Evolutionary conservation across 2,888 invertebrate species (phyloP).

Genomic region (Phragmatobia fuliginosa): DNA sequence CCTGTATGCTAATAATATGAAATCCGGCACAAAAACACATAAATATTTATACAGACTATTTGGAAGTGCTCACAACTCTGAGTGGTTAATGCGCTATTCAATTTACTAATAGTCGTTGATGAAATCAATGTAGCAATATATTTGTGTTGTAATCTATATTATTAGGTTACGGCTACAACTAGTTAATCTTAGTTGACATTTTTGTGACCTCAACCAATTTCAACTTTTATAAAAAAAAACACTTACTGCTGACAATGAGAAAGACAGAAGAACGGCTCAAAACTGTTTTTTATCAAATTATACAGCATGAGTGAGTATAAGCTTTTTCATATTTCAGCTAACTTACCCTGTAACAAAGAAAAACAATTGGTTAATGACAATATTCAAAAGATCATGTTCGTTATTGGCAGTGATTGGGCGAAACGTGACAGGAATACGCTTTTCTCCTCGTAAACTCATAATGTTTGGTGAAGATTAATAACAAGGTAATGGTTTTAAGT

Average conservation of each 20-base stretch:
- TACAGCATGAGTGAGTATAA: neutral
- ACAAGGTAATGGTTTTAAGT: neutral
- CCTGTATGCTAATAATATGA: neutral
- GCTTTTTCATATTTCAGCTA: neutral
- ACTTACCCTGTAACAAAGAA: conserved; percentile 18
- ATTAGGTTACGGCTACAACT: too few relatives aligned
- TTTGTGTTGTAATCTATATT: too few relatives aligned
- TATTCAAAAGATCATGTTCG: conserved; percentile 19
- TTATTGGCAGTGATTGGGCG: conserved; percentile 19
- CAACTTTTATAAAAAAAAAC: too few relatives aligned
- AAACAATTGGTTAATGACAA: conserved; percentile 13
- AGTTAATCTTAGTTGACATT: too few relatives aligned
- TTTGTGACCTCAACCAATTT: too few relatives aligned
- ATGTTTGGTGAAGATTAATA: neutral
- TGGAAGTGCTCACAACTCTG: neutral
- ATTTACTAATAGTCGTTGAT: neutral
- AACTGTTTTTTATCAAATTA: too few relatives aligned
- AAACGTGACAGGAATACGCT: conserved; percentile 22
- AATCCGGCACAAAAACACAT: neutral
- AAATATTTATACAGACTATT: neutral
- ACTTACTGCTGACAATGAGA: too few relatives aligned
- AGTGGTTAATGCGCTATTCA: neutral
- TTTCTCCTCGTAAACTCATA: conserved; percentile 10
- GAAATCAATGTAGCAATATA: neutral
- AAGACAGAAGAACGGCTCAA: too few relatives aligned